Base-by-base conservation (phyloP, 2,888 invertebrate species). In the Uloborus plumipes region DNA sequence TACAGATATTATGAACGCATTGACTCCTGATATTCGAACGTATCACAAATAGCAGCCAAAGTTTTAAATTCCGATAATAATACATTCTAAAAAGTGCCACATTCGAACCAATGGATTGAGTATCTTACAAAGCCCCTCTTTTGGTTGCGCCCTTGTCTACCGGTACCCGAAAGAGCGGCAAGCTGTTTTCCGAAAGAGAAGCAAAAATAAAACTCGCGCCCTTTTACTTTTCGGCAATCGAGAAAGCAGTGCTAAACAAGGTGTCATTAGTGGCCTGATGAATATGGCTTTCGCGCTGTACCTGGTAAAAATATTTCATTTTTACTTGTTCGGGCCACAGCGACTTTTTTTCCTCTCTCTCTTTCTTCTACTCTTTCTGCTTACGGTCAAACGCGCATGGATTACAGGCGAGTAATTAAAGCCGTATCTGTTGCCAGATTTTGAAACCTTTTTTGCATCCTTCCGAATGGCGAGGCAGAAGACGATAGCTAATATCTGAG, bases 401-500 rank as follows among this genome's bases (percentile, higher is more conserved):
- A 78, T 78, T 78, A 78, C 71, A 78, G 77, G 71, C 39, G 69
- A 80, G 67, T 75, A 74, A 81, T 81, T 81, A 81, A 81, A 81
- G 62, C 74, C 61, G 64, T 74, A 81, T 81, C 74, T 74, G 70
- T 70, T 75, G 67, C 80, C 80, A 65, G 69, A 62, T 81, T 75
- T 67, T 62, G 73, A 79, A 69, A 74, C 55, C 14, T 53, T 69
- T 65, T 49, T 6, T 18, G 18, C 47, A 62, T 62, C 62, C n/a
- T 64, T n/a, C 53, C 53, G 67, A 79, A 79, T 73, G 61, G 67
- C 14, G 62, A 65, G 62, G 55, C 39, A 26, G 64, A 64, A 75
- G 74, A 74, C 74, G 65, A 73, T 81, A 81, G 80, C 80, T 75
- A 81, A 81, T 81, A 81, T 81, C 69, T 70, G 64, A 81, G 80